Evolutionary conservation across 2,797 vertebrate species (phyloP).

Genomic region (Spinibarbus caldwelli): DNA sequence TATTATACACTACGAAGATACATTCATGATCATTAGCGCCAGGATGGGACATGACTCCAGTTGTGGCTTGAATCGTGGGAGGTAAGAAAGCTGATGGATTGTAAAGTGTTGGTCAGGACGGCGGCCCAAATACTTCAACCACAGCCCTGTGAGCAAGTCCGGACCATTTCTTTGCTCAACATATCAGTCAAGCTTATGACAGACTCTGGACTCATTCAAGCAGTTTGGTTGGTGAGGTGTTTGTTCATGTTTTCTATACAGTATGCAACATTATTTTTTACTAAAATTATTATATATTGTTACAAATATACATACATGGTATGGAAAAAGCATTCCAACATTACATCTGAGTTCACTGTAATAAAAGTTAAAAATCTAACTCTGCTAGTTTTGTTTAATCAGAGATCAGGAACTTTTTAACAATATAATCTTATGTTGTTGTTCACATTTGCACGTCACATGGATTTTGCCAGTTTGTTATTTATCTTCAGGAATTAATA

Average conservation of each 20-base stretch:
- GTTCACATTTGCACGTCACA: background rate
- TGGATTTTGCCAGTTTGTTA: background rate
- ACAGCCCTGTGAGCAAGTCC: constrained; percentile 54
- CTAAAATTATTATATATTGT: constrained; percentile 64
- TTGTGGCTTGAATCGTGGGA: constrained; percentile 27
- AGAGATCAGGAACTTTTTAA: background rate
- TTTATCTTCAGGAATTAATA: background rate
- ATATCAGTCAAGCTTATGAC: constrained; percentile 48
- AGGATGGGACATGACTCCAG: constrained; percentile 23
- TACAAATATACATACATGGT: constrained; percentile 72
- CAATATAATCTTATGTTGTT: background rate
- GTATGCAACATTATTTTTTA: constrained; percentile 66
- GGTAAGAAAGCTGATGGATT: constrained; percentile 36
- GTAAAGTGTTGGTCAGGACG: too few relatives aligned
- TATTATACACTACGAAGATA: constrained; percentile 53
- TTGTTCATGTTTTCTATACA: constrained; percentile 61
- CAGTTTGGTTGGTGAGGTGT: constrained; percentile 68
- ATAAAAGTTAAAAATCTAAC: constrained; percentile 67
- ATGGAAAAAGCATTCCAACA: constrained; percentile 67
- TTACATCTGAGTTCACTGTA: constrained; percentile 70
- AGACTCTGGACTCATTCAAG: constrained; percentile 74
- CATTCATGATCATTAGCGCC: constrained; percentile 47
- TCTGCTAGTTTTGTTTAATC: constrained; percentile 61
- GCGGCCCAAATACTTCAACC: too few relatives aligned
- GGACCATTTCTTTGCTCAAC: constrained; percentile 47